phyloP scores from a whole-genome alignment of 2,888 invertebrate genomes.

The Drosophila heteroneura region DNA sequence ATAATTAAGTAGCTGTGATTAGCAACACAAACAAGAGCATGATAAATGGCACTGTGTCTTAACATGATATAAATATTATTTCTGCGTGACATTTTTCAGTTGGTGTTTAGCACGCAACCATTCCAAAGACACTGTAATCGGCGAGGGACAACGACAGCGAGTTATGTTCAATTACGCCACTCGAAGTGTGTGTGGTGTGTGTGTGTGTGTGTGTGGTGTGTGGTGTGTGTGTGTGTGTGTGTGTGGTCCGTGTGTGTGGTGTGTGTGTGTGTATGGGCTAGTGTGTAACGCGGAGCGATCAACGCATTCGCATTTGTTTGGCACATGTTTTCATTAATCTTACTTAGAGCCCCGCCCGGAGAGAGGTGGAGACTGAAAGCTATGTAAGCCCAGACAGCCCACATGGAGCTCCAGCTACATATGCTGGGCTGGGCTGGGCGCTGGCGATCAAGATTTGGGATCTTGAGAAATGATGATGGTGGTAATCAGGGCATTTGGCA shows the following conservation, averaged over 20 bases:
- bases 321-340: slow-evolving; percentile 78
- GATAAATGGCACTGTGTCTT: background rate
- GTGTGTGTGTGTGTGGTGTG: background rate
- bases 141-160: slow-evolving; percentile 69
- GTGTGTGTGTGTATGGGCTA: background rate
- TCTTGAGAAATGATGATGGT: slow-evolving; percentile 47
- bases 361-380: slow-evolving; percentile 16
- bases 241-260: slow-evolving; percentile 11
- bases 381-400: slow-evolving; percentile 39
- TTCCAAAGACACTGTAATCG: slow-evolving; percentile 63
- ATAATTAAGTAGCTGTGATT: slow-evolving; percentile 2
- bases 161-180: slow-evolving; percentile 77
- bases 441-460: slow-evolving; percentile 32
- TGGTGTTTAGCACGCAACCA: slow-evolving; percentile 34
- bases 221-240: background rate
- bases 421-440: slow-evolving; percentile 33
- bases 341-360: slow-evolving; percentile 50
- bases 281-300: slow-evolving; percentile 57
- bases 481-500: slow-evolving; percentile 59
- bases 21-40: background rate
- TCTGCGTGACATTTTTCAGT: background rate
- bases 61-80: slow-evolving; percentile 1
- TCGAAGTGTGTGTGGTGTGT: slow-evolving; percentile 27
- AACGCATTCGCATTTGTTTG: slow-evolving; percentile 77
- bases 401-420: slow-evolving; percentile 24